phyloP scores from a whole-genome alignment of 2,113 vertebrate species.

The Pristiophorus japonicus region DNA sequence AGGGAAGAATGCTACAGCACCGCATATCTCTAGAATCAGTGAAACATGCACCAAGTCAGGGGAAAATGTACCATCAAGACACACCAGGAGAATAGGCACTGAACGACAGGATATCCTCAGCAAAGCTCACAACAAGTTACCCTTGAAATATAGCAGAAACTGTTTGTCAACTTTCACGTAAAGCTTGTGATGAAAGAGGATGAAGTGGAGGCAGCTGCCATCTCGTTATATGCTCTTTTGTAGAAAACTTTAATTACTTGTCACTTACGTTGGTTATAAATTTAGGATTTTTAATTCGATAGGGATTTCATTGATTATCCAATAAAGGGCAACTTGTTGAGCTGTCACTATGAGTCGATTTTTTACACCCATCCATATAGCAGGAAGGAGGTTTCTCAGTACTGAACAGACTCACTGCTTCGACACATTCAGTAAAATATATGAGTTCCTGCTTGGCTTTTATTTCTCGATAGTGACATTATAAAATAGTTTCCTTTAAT shows the following conservation, averaged over 20 bases:
- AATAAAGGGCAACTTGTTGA: not conserved
- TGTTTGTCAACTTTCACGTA: not conserved
- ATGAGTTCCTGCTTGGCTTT: not conserved
- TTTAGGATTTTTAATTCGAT: no score
- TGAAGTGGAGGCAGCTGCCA: not conserved
- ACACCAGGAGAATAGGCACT: no score
- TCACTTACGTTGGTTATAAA: no score
- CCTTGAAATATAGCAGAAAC: no score
- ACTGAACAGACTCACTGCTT: not conserved
- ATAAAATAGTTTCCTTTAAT: not conserved
- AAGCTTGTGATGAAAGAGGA: not conserved
- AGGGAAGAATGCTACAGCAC: not conserved
- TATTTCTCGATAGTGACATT: not conserved
- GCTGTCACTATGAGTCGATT: not conserved
- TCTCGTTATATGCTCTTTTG: no score
- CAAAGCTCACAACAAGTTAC: not conserved
- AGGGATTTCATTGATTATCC: not conserved
- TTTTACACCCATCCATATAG: not conserved
- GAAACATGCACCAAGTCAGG: not conserved
- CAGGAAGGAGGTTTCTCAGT: not conserved
- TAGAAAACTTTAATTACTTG: not conserved
- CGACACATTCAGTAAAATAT: not conserved
- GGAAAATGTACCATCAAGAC: not conserved
- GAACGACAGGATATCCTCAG: not conserved
- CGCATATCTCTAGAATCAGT: not conserved